Evolutionary conservation across 2,888 invertebrate species (phyloP), one percentile per base, ranked within the genome.

Genomic region (Mythimna ferrago): DNA sequence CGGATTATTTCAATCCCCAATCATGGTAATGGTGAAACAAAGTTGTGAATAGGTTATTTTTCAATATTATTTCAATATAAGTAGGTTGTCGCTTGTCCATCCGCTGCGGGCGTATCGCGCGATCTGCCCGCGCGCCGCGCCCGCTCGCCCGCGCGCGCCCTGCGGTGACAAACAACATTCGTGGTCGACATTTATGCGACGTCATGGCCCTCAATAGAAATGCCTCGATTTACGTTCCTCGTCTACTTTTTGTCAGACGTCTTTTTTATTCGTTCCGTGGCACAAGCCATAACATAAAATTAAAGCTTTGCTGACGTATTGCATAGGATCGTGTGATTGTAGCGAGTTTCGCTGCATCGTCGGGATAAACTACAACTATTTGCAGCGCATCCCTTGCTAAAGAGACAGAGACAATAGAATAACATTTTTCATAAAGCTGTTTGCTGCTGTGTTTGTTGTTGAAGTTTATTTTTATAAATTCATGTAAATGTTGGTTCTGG

Each of bases 91-190:
- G 85, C 86, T 86, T 81, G 85, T 87, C 82, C 76, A 75, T 89
- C 87, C 78, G 78, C 86, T 86, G 86, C 84, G 87, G 88, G 89
- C 87, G 86, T 93, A 95, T 95, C 94, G 89, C 87, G 87, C 87
- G 89, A 94, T 94, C 92, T 84, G 83, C 82, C 84, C 86, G 85
- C 82, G 79, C 82, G 80, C 44, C 64, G 57, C 35, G 35, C 35
- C 19, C 32, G 67, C 44, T n/a, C 44, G 80, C 81, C 76, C 76
- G 82, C 63, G 14, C 14, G 44, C 71, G 58, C 86, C 87, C 88
- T 89, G 89, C 94, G 91, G 94, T 95, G 95, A 96, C 96, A 95
- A 94, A 96, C 95, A 94, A 94, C 94, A 94, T 95, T 93, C 93
- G 91, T 92, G 91, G 82, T 84, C 90, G 93, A 92, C 93, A 89